phyloP scores from a whole-genome alignment of 2,113 vertebrate species.

The Apus apus region DNA sequence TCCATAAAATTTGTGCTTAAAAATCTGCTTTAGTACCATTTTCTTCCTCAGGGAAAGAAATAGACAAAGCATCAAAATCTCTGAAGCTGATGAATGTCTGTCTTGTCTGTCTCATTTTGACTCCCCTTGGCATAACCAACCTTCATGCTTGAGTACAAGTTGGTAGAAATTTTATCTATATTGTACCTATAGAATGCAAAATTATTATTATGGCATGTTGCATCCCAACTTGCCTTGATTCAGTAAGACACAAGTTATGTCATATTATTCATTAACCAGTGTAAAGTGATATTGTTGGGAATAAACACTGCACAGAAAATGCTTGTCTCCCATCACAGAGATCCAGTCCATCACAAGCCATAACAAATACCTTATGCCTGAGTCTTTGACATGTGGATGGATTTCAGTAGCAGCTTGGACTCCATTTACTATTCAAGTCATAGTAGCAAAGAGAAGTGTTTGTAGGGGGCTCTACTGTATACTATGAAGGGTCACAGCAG shows the following conservation, averaged over 20 bases:
- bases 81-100: neutral
- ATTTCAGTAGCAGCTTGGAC: slow-evolving; percentile 21
- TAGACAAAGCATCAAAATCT: neutral
- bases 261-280: neutral
- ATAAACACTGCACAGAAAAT: neutral
- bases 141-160: neutral
- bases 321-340: neutral
- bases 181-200: neutral
- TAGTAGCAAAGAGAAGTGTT: neutral
- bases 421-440: slow-evolving; percentile 4
- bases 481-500: rapidly evolving
- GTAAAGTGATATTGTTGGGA: neutral
- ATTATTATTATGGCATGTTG: neutral
- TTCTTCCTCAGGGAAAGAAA: neutral
- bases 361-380: neutral
- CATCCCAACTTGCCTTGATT: neutral
- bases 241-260: neutral
- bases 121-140: neutral
- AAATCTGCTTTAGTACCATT: neutral
- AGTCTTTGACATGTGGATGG: neutral
- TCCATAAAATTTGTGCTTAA: neutral
- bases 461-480: neutral
- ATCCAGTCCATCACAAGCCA: slow-evolving; percentile 16
- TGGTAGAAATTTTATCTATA: neutral
- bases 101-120: neutral